A percentile compares a stretch with the other conserved stretches of the same genome.
phyloP scores from a whole-genome alignment of 2,113 vertebrate species.

The Steatornis caripensis region DNA sequence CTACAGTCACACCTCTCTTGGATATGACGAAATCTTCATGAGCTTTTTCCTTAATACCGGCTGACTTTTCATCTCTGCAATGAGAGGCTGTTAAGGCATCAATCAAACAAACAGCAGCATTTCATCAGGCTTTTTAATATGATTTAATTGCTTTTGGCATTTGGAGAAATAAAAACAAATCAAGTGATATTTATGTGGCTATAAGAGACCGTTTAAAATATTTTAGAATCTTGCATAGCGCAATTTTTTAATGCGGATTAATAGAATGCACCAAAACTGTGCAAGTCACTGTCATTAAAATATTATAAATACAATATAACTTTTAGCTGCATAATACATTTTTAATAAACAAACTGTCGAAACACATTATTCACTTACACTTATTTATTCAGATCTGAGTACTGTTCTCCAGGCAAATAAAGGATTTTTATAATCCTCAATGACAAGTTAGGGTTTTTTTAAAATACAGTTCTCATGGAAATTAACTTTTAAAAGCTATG shows the following conservation, averaged over 20 bases:
- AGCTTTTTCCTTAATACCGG: slow-evolving; percentile 1
- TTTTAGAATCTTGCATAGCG: not conserved
- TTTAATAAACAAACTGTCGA: slow-evolving; percentile 67
- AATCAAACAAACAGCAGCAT: slow-evolving; percentile 44
- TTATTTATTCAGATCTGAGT: slow-evolving; percentile 49
- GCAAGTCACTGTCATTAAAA: slow-evolving; percentile 40
- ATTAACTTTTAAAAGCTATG: slow-evolving; percentile 59
- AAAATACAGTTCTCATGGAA: slow-evolving; percentile 53
- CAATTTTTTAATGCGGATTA: not conserved
- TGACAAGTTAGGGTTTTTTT: slow-evolving; percentile 24
- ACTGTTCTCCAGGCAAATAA: slow-evolving; percentile 56
- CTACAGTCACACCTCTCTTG: not conserved
- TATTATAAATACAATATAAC: slow-evolving; percentile 48
- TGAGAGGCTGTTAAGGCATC: slow-evolving; percentile 55
- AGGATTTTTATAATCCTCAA: slow-evolving; percentile 63
- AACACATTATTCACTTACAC: slow-evolving; percentile 58
- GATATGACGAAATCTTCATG: slow-evolving; percentile 33
- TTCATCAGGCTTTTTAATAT: slow-evolving; percentile 39
- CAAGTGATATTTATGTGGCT: not conserved
- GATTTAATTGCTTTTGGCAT: slow-evolving; percentile 6
- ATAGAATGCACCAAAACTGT: not conserved
- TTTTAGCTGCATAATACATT: slow-evolving; percentile 56
- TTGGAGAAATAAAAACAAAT: slow-evolving; percentile 30
- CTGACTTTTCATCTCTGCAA: slow-evolving; percentile 45
- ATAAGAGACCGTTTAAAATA: not conserved